phyloP scores from a whole-genome alignment of 2,113 vertebrate genomes.

The Chloroceryle aenea region DNA sequence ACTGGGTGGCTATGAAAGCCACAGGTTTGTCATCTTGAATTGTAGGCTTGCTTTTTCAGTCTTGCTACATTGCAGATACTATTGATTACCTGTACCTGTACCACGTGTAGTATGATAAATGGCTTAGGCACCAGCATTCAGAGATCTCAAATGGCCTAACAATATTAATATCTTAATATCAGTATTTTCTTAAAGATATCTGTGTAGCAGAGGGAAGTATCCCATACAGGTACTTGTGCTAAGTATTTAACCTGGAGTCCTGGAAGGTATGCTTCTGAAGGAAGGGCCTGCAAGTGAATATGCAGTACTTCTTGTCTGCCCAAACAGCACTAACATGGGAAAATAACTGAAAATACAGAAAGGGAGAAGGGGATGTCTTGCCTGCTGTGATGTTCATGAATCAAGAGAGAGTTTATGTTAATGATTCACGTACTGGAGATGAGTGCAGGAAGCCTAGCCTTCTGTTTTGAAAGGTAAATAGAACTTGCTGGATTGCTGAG shows the following conservation, averaged over 20 bases:
- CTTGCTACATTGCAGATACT: not conserved
- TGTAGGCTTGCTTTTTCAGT: not conserved
- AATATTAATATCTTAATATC: not conserved
- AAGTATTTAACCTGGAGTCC: not conserved
- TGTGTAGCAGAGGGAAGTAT: not conserved
- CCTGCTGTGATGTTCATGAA: constrained; percentile 27
- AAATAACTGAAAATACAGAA: not conserved
- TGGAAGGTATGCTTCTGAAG: not conserved
- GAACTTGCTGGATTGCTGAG: not conserved
- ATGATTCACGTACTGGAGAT: not conserved
- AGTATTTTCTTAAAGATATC: not conserved
- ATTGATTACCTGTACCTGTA: not conserved
- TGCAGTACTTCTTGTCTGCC: not conserved
- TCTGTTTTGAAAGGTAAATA: not conserved
- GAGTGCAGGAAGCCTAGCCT: not conserved
- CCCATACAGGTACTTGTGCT: not conserved
- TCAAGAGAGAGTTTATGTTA: not conserved
- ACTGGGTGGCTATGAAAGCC: not conserved
- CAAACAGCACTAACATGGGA: not conserved
- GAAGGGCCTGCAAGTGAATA: not conserved
- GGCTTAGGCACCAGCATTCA: not conserved
- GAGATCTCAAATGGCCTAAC: not conserved
- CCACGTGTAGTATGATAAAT: not conserved
- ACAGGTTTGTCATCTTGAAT: not conserved
- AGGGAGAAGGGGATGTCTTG: not conserved